phyloP scores from a whole-genome alignment of 1,140 invertebrate species.

The Musca domestica region DNA sequence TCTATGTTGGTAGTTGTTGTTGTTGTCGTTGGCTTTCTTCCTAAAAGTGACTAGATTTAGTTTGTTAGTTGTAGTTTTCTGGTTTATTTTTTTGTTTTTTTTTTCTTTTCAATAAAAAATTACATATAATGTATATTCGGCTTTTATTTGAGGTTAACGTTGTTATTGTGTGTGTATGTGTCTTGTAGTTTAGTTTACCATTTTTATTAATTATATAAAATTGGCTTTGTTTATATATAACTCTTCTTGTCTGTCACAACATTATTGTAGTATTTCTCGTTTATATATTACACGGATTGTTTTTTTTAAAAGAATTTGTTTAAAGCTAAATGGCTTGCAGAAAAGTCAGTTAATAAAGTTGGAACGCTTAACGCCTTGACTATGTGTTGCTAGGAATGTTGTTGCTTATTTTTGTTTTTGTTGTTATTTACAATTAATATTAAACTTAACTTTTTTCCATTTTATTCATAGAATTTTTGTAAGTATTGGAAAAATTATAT shows the following conservation, averaged over 20 bases:
- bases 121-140: constrained; percentile 14
- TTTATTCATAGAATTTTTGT: too few species aligned
- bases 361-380: background rate
- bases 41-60: constrained; percentile 51
- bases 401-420: too few species aligned
- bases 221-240: constrained; percentile 8
- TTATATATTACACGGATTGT: constrained; percentile 7
- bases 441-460: too few species aligned
- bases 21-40: constrained; percentile 30
- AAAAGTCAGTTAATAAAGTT: constrained; percentile 19
- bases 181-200: background rate
- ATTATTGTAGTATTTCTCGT: background rate
- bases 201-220: background rate
- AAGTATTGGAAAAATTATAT: too few species aligned
- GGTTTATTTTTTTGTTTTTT: constrained; percentile 12
- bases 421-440: too few species aligned
- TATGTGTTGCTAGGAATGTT: too few species aligned
- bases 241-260: constrained; percentile 3
- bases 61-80: constrained; percentile 7
- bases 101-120: constrained; percentile 8
- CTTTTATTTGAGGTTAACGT: constrained; percentile 21
- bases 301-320: background rate
- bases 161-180: background rate
- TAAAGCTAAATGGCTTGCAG: background rate
- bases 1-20: constrained; percentile 4